Evolutionary conservation across 2,113 vertebrate species (phyloP).

Genomic region (Crotalus helleri): DNA sequence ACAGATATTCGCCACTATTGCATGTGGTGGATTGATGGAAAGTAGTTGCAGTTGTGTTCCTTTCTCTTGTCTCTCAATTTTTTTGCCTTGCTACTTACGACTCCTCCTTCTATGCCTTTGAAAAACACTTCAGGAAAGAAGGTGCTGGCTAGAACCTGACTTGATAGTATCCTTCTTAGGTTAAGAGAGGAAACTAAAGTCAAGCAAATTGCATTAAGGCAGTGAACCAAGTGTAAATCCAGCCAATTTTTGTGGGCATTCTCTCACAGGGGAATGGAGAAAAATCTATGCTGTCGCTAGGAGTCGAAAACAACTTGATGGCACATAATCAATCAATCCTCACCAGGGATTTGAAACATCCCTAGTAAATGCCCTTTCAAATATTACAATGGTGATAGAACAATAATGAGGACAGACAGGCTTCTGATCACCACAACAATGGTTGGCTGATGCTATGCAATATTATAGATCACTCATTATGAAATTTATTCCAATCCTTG

Average conservation of each 20-base stretch:
- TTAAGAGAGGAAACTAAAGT: background rate
- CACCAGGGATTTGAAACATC: background rate
- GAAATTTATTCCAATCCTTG: background rate
- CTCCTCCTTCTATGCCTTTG: background rate
- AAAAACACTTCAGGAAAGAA: background rate
- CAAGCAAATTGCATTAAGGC: background rate
- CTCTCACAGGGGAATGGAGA: background rate
- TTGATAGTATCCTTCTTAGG: background rate
- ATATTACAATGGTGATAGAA: background rate
- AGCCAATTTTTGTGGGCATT: background rate
- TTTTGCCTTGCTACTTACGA: background rate
- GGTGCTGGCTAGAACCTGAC: background rate
- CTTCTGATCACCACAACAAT: background rate
- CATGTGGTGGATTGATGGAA: background rate
- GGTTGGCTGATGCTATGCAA: background rate
- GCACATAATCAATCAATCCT: background rate
- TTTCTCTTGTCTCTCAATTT: background rate
- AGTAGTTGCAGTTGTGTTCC: background rate
- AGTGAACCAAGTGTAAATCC: background rate
- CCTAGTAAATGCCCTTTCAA: background rate
- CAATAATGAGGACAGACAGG: background rate
- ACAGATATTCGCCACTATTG: too few species aligned
- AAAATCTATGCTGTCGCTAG: background rate
- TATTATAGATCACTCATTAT: background rate
- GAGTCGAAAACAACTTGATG: background rate